A percentile compares a stretch with the other conserved stretches of the same genome.
phyloP scores from a whole-genome alignment of 2,888 invertebrate species.

The Nemoura dubitans region DNA sequence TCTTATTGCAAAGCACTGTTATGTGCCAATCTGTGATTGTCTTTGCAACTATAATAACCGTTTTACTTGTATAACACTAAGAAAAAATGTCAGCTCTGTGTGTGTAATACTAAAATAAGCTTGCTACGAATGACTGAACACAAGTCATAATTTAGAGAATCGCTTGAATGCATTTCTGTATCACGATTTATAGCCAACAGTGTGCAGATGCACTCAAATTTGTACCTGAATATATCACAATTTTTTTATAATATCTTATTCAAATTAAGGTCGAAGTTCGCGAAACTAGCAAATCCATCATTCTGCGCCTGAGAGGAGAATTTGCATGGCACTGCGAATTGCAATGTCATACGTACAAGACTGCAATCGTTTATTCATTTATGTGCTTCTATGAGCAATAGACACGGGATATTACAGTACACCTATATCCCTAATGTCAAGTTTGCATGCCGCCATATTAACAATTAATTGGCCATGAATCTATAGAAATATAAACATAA shows the following conservation, averaged over 20 bases:
- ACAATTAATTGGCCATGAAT: neutral
- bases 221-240: neutral
- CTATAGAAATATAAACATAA: neutral
- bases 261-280: neutral
- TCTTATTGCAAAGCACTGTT: no score
- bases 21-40: neutral
- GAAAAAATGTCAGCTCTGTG: neutral
- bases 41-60: neutral
- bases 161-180: conserved; percentile 7
- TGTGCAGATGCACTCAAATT: neutral
- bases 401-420: neutral
- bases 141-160: neutral
- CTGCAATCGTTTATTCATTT: neutral
- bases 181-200: neutral
- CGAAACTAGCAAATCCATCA: neutral
- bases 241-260: neutral
- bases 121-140: neutral
- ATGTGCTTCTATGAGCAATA: neutral
- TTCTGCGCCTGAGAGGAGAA: neutral
- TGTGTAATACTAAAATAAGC: neutral
- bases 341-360: no score
- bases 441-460: neutral
- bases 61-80: neutral
- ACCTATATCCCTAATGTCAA: neutral
- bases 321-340: no score